These are phyloP conservation scores for Agrilus planipennis DNA, from an alignment of 1,140 invertebrate species.

Conservation along the genomic window DNA sequence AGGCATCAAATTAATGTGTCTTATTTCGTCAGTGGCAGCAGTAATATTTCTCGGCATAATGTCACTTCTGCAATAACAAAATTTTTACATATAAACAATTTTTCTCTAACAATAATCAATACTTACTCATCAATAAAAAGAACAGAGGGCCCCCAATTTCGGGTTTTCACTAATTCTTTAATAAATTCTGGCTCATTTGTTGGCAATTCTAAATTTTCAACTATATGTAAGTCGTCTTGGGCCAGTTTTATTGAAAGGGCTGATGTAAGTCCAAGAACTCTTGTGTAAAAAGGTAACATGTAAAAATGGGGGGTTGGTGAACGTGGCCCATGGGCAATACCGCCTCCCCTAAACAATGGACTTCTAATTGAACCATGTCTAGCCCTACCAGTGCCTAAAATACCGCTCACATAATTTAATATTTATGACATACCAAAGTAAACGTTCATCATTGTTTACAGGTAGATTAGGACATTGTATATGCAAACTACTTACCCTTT, in stretches of 20 bases:
- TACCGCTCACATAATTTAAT: constrained; percentile 13
- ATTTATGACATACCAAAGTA: neutral
- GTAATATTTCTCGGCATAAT: constrained; percentile 79
- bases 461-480: neutral
- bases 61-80: constrained; percentile 56
- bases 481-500: constrained; percentile 53
- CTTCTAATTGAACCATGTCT: constrained; percentile 85
- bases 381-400: constrained; percentile 56
- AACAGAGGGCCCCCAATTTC: constrained; percentile 93
- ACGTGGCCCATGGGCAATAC: constrained; percentile 75
- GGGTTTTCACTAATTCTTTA: constrained; percentile 62
- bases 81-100: neutral
- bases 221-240: constrained; percentile 90
- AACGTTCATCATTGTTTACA: neutral
- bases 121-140: constrained; percentile 81
- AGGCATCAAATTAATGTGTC: constrained; percentile 90
- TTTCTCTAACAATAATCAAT: constrained; percentile 4
- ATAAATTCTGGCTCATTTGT: constrained; percentile 70
- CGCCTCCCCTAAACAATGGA: constrained; percentile 73
- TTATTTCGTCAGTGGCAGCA: constrained; percentile 59
- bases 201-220: constrained; percentile 77
- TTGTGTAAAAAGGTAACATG: constrained; percentile 69
- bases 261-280: constrained; percentile 69
- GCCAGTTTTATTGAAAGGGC: constrained; percentile 83
- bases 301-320: constrained; percentile 82